Evolutionary conservation across 2,113 vertebrate genomes (phyloP).

Genomic region (Delphinus delphis): DNA sequence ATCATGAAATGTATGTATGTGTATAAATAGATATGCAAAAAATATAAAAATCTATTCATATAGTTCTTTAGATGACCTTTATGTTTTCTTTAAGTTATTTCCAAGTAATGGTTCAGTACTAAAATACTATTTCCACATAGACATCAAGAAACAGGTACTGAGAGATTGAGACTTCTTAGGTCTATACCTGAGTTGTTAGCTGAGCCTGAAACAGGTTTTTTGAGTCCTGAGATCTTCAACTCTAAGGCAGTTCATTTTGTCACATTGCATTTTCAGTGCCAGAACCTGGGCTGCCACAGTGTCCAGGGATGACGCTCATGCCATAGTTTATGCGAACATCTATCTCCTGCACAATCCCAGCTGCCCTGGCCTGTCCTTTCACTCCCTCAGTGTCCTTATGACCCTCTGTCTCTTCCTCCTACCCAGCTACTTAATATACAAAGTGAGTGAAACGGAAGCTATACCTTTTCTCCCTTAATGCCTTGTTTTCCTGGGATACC

Average conservation of each 20-base stretch:
- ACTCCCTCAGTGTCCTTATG: neutral
- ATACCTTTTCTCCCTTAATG: constrained; percentile 95
- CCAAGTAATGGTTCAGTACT: neutral
- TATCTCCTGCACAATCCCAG: neutral
- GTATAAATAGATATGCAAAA: neutral
- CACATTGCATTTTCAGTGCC: neutral
- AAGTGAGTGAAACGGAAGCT: constrained; percentile 27
- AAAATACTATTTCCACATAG: neutral
- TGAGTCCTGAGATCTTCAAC: neutral
- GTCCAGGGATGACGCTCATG: neutral
- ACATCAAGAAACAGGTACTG: neutral
- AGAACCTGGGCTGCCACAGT: neutral
- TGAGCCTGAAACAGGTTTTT: neutral
- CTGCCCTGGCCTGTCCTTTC: neutral
- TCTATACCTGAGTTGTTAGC: neutral
- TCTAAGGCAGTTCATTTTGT: neutral
- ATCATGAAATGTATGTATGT: neutral
- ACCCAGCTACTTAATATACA: neutral
- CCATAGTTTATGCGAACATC: neutral
- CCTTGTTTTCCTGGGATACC: constrained; percentile 91
- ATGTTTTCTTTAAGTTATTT: neutral
- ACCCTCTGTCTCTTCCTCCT: neutral
- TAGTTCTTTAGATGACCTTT: neutral
- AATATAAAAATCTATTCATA: neutral
- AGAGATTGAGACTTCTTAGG: neutral